Conservation (phyloP, 1,140 invertebrate species). For the Orius laevigatus region DNA sequence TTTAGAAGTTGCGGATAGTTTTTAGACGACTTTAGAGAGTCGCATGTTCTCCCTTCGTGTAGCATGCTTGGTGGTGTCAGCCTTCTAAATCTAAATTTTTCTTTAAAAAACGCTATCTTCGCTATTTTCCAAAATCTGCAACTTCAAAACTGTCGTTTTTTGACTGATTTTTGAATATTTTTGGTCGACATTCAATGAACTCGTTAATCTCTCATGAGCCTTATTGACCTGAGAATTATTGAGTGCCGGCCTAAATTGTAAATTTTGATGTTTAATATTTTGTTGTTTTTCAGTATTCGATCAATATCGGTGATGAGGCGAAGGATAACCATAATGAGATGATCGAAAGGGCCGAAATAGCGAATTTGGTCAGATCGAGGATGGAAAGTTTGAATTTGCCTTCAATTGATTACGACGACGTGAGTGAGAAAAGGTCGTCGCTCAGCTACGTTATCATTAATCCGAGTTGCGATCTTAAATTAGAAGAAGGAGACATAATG, state of each 20-base stretch:
- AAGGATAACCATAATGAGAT: conserved; percentile 72
- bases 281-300: conserved; percentile 45
- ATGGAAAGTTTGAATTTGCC: conserved; percentile 88
- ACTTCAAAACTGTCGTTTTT: too few relatives aligned
- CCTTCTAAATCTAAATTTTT: too few relatives aligned
- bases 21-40: neutral
- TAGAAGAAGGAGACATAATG: conserved; percentile 93
- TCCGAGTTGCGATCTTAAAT: conserved; percentile 88
- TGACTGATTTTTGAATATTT: too few relatives aligned
- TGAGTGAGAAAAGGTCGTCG: conserved; percentile 77
- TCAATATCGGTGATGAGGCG: conserved; percentile 65
- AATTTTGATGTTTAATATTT: too few relatives aligned
- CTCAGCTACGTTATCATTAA: conserved; percentile 98
- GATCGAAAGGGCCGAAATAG: conserved; percentile 87
- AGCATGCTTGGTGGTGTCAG: conserved; percentile 5
- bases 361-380: conserved; percentile 78
- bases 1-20: conserved; percentile 1
- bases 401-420: conserved; percentile 78
- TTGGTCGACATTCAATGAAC: too few relatives aligned
- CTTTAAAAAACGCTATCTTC: too few relatives aligned
- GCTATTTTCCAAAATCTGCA: too few relatives aligned
- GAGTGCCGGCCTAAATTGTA: too few relatives aligned
- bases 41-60: neutral
- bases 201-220: too few relatives aligned
- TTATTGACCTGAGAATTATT: too few relatives aligned